phyloP scores from a whole-genome alignment of 2,113 vertebrate genomes.

The Cynocephalus volans region DNA sequence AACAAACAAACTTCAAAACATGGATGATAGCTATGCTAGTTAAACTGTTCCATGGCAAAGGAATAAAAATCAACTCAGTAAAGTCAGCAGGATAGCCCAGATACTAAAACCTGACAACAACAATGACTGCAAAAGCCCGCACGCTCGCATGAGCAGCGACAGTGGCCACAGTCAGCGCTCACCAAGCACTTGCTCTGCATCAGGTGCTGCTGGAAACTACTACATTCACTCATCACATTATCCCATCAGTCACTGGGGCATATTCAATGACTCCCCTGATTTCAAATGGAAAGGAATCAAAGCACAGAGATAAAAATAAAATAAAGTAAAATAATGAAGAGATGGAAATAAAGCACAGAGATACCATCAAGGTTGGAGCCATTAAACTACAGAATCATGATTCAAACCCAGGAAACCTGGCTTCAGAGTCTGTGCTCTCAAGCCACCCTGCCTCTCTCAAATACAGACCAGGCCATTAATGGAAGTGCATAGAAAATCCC shows the following conservation, averaged over 20 bases:
- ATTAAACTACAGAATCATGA: background rate
- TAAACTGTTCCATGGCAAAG: background rate
- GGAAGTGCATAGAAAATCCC: background rate
- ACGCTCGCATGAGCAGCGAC: too few relatives aligned
- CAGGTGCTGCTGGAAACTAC: background rate
- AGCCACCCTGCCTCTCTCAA: background rate
- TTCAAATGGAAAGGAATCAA: background rate
- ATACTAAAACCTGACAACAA: background rate
- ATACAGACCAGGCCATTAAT: background rate
- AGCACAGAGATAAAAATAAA: background rate
- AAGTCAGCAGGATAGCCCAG: background rate
- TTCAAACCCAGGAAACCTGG: background rate
- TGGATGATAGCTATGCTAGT: background rate
- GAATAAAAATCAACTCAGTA: background rate
- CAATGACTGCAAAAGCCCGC: background rate
- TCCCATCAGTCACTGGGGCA: background rate
- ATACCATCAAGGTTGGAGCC: background rate
- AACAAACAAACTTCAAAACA: background rate
- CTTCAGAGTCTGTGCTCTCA: background rate
- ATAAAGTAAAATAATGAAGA: too few relatives aligned
- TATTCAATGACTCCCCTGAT: background rate
- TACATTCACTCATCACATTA: background rate
- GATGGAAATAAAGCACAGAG: background rate
- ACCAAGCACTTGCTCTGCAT: background rate
- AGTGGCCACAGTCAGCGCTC: background rate